Evolutionary conservation across 2,113 vertebrate species (phyloP).

Genomic region (Ptyas mucosa): DNA sequence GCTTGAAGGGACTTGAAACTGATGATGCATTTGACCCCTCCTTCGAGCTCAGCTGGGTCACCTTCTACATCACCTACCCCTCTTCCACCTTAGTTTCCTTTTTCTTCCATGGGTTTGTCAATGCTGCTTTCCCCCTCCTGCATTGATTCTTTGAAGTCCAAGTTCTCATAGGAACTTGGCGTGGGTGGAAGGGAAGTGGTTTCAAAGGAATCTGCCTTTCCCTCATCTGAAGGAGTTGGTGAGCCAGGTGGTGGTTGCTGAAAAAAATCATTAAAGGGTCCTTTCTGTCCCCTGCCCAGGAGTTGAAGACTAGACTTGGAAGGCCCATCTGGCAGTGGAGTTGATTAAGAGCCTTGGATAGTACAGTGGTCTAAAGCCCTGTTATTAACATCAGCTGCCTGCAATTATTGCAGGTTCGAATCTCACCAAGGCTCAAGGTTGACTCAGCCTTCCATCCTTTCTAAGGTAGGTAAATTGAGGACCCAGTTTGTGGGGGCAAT

Average conservation of each 20-base stretch:
- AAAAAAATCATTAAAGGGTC: not conserved
- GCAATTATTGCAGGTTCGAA: no score
- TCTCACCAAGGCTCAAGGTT: no score
- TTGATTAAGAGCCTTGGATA: no score
- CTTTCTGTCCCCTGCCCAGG: not conserved
- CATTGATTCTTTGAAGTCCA: not conserved
- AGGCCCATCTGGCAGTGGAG: not conserved
- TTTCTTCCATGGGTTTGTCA: not conserved
- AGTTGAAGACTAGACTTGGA: not conserved
- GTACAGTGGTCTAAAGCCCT: no score
- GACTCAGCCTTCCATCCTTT: no score
- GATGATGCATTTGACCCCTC: not conserved
- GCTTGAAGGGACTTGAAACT: not conserved
- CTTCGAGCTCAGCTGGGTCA: not conserved
- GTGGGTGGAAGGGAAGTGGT: not conserved
- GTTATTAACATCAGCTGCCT: no score
- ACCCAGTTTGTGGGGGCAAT: no score
- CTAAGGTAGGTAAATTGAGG: no score
- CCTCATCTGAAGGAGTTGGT: not conserved
- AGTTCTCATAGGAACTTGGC: not conserved
- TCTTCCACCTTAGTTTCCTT: not conserved
- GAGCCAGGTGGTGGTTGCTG: not conserved
- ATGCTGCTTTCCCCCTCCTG: not conserved
- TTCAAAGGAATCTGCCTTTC: not conserved
- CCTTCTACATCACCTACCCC: not conserved